Conservation (phyloP, 2,888 invertebrate genomes). For the Mechanitis mazaeus region DNA sequence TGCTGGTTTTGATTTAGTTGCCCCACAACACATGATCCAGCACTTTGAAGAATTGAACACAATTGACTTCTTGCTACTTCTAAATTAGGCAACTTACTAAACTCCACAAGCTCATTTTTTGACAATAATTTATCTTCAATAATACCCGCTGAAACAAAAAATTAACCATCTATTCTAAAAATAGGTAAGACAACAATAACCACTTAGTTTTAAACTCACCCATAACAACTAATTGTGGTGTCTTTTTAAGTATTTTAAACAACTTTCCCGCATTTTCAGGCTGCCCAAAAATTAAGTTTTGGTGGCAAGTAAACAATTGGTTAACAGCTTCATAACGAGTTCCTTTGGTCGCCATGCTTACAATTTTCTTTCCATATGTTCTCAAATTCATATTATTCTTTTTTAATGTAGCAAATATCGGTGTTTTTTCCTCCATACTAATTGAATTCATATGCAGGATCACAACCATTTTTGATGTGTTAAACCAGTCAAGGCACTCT, state of each 20-base stretch:
- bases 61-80: constrained; percentile 81
- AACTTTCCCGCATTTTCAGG: constrained; percentile 78
- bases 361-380: constrained; percentile 79
- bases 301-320: constrained; percentile 79
- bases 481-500: constrained; percentile 83
- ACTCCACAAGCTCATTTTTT: constrained; percentile 81
- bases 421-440: constrained; percentile 79
- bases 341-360: constrained; percentile 79
- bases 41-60: constrained; percentile 81
- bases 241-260: constrained; percentile 81
- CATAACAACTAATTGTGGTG: constrained; percentile 82
- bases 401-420: constrained; percentile 78
- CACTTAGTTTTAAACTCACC: constrained; percentile 59
- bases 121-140: constrained; percentile 82
- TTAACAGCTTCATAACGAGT: constrained; percentile 82
- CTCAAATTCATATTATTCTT: constrained; percentile 83
- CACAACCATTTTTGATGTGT: constrained; percentile 82
- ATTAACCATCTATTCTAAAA: constrained; percentile 31
- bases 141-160: constrained; percentile 79
- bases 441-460: constrained; percentile 86
- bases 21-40: constrained; percentile 78
- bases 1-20: constrained; percentile 83
- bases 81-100: constrained; percentile 80
- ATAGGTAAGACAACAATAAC: no score
- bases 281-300: constrained; percentile 82